Conservation (phyloP, 2,113 vertebrate genomes). For the Tupaia tana region DNA sequence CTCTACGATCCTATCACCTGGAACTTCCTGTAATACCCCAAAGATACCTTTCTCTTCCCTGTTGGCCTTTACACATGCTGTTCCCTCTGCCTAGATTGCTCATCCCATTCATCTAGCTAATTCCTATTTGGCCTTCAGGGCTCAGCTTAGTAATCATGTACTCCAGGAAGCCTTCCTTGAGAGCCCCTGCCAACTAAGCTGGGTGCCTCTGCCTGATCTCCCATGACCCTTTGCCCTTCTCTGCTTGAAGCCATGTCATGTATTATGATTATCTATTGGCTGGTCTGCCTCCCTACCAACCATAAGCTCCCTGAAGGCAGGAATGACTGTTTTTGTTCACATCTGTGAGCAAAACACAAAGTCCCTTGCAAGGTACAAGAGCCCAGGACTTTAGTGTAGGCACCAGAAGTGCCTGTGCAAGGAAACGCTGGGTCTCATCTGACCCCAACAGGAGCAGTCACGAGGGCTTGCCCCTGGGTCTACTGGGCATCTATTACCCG, state of each 20-base stretch:
- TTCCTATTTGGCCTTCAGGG: neutral
- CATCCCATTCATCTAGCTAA: neutral
- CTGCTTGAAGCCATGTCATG: neutral
- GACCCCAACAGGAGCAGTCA: neutral
- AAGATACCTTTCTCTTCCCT: neutral
- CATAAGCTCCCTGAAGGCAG: neutral
- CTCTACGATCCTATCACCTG: neutral
- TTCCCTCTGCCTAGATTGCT: neutral
- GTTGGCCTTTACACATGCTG: neutral
- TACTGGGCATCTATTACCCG: neutral
- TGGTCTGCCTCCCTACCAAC: neutral
- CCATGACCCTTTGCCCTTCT: neutral
- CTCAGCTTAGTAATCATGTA: neutral
- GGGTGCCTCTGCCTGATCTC: neutral
- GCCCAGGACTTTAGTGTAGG: neutral
- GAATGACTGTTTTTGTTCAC: neutral
- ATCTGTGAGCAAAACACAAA: neutral
- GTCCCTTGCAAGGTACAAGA: neutral
- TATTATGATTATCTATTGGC: neutral
- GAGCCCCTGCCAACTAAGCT: neutral
- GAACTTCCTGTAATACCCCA: neutral
- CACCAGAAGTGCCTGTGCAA: fast-evolving
- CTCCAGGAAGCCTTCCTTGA: neutral
- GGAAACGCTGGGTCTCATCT: neutral
- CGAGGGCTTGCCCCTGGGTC: neutral